These are phyloP conservation scores for Akabosia matsudoensis DNA, from an alignment of 1,140 invertebrate species.

Conservation along the genomic window DNA sequence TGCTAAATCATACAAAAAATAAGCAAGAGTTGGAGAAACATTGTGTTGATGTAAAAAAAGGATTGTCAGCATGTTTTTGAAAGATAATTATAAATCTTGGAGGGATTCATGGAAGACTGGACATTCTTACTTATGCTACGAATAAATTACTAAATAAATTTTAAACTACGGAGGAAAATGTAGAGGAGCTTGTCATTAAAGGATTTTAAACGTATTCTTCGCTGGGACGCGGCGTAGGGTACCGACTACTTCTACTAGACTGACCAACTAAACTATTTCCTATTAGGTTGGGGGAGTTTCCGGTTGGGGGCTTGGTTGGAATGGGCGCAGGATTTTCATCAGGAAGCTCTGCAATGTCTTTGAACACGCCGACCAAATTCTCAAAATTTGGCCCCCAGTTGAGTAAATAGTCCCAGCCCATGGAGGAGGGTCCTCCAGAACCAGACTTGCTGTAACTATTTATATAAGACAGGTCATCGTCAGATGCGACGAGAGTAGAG, in stretches of 20 bases:
- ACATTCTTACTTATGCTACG: too few relatives aligned
- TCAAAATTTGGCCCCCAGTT: constrained; percentile 96
- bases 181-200: background rate
- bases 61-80: too few relatives aligned
- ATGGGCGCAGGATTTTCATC: constrained; percentile 65
- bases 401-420: constrained; percentile 89
- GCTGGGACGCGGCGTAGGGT: constrained; percentile 40
- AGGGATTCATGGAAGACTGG: too few relatives aligned
- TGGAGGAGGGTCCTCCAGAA: constrained; percentile 68
- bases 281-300: constrained; percentile 25
- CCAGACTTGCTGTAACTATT: constrained; percentile 54
- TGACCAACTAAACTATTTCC: constrained; percentile 37
- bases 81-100: too few relatives aligned
- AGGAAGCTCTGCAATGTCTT: constrained; percentile 90
- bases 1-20: too few relatives aligned
- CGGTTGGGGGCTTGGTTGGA: background rate
- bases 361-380: constrained; percentile 89
- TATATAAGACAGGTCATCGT: constrained; percentile 78
- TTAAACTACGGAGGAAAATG: too few relatives aligned
- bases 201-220: constrained; percentile 43
- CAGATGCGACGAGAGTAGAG: constrained; percentile 85
- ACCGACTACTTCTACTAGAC: constrained; percentile 32
- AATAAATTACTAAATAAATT: too few relatives aligned
- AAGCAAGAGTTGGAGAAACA: too few relatives aligned
- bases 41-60: too few relatives aligned